Conservation (phyloP, 2,113 vertebrate genomes). For the Limanda limanda region DNA sequence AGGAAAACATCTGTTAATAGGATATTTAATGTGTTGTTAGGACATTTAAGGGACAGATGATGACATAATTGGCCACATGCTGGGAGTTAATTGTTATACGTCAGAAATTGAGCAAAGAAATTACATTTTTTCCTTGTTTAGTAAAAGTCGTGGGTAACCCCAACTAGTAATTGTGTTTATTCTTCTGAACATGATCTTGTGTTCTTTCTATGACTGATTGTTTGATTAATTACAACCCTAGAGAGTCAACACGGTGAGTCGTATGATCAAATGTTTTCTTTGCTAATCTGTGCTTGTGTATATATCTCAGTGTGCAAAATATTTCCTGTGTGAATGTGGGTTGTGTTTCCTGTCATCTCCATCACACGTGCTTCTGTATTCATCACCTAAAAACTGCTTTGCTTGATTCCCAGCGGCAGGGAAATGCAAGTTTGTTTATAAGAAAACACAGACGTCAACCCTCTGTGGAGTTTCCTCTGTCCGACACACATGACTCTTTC, state of each 20-base stretch:
- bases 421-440: constrained; percentile 32
- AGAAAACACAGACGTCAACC: constrained; percentile 39
- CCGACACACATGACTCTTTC: constrained; percentile 25
- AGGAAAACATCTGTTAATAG: neutral
- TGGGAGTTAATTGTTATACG: neutral
- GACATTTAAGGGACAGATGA: neutral
- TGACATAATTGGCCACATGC: neutral
- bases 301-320: constrained; percentile 4
- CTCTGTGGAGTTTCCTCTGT: constrained; percentile 13
- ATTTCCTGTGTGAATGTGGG: constrained; percentile 11
- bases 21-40: neutral
- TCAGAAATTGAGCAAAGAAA: neutral
- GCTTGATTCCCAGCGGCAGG: constrained; percentile 48
- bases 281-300: constrained; percentile 3
- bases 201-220: neutral
- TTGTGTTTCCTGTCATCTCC: constrained; percentile 56
- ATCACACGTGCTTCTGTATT: constrained; percentile 65
- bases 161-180: no score
- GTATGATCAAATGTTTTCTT: constrained; percentile 14
- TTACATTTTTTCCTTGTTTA: neutral
- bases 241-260: neutral
- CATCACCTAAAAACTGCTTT: constrained; percentile 61
- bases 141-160: neutral
- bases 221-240: neutral
- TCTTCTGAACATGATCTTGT: no score